Base-by-base conservation (phyloP, 2,113 vertebrate species). In the Sorex fumeus region DNA sequence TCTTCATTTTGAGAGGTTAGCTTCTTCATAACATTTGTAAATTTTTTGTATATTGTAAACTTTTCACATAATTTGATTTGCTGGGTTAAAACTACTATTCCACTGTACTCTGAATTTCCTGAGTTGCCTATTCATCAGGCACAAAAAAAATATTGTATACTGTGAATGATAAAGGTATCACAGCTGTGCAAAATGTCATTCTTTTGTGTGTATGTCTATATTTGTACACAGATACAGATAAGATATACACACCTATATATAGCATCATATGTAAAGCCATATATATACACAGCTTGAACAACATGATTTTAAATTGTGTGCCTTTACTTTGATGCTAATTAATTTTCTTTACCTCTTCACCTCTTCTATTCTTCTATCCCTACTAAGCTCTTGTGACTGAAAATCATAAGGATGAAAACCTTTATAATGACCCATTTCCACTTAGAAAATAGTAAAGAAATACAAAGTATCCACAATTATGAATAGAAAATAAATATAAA, bases 51-150 rank as follows among this genome's bases (percentile, higher is more conserved):
- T 66, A 87, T 34, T 36, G 3, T n/a, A 87, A 40, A 84, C 43
- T 84, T 87, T 70, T 60, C 53, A 53, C 2, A 74, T 28, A 40
- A 4, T 76, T 81, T 93, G 50, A 87, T 66, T 66, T 77, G 64
- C 15, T 28, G 21, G 53, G 19, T 53, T 87, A 62, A 76, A 62
- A 67, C n/a, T n/a, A n/a, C n/a, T n/a, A n/a, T n/a, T n/a, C n/a
- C n/a, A n/a, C n/a, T 62, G 71, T 3, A 79, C 8, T 9, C 19
- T 74, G 60, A 30, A 78, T 69, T 62, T 84, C 28, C 36, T 83
- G 18, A 74, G 67, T 45, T 60, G 47, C 11, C 57, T 81, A 21
- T 81, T 88, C 76, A 81, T 92, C 86, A 83, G 57, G 34, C 67
- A 84, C 78, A 28, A 85, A 69, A 21, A 28, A 74, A 71, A 15